Base-by-base conservation (phyloP, 2,888 invertebrate genomes). In the Sisyra nigra region DNA sequence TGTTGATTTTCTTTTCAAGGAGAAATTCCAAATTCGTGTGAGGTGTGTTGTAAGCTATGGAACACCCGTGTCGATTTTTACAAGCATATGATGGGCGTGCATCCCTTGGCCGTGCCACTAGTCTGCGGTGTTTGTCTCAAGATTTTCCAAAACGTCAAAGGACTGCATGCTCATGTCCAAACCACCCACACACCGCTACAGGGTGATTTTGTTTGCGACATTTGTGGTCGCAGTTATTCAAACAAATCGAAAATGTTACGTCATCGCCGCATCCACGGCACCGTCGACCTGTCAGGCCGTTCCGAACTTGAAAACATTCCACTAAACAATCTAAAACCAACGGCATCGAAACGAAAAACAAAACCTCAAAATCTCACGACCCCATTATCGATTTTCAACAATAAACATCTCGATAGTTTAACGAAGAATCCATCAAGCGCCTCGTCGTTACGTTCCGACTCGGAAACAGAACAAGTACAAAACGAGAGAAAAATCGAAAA, bases 51-150 rank as follows among this genome's bases (percentile, higher is more conserved):
- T 0, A 66, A 67, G 49, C 49, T 67, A 34, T 67, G 66, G 66
- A 62, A 63, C 32, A 64, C 63, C 35, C 57, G 66, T n/a, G 65
- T 66, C 4, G 67, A 67, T 49, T 67, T 65, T 48, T 67, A 66
- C 61, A 67, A 67, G 42, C 67, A 67, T 44, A 64, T 66, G 42
- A 66, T 67, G 66, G 66, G 67, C 7, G 66, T 67, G 2, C 67
- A 67, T 47, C 56, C 66, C 3, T 64, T 66, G 38, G 64, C 61
- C 15, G 62, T 67, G 24, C 66, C 66, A 2, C 53, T 64, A 29
- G 62, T 66, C 3, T 67, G 67, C 47, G 67, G 67, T 2, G 65
- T 67, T 24, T 67, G 67, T 43, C 52, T 67, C 4, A 67, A 67
- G 52, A 62, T 67, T 29, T 65, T 66, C 46, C 57, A 62, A 2